Conservation (phyloP, 2,888 invertebrate species). For the Escarpia spicata region DNA sequence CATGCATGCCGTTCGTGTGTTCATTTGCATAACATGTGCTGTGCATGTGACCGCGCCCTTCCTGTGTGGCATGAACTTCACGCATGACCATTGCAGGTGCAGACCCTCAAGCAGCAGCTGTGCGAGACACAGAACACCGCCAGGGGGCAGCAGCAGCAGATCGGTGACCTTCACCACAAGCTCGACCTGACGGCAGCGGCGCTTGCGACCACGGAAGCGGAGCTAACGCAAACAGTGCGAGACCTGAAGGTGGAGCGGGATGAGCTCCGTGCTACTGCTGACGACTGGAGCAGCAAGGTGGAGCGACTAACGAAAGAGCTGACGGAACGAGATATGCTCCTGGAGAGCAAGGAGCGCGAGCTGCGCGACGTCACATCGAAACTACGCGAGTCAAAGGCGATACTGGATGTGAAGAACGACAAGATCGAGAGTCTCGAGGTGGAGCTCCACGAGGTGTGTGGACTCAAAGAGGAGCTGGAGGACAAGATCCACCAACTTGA, state of each 20-base stretch:
- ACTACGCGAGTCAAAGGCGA: neutral
- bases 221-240: neutral
- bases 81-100: neutral
- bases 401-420: neutral
- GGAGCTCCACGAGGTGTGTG: neutral
- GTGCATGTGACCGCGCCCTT: neutral
- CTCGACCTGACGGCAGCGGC: constrained; percentile 5
- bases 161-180: neutral
- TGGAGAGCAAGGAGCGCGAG: constrained; percentile 17
- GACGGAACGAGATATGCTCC: neutral
- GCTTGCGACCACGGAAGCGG: neutral
- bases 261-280: neutral
- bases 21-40: neutral
- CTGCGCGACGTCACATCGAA: neutral
- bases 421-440: constrained; percentile 22
- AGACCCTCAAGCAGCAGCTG: neutral
- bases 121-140: neutral
- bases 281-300: constrained; percentile 17
- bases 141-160: constrained; percentile 10
- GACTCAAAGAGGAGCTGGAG: constrained; percentile 37
- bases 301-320: constrained; percentile 17
- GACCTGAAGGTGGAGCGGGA: neutral
- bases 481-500: constrained; percentile 47
- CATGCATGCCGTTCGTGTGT: constrained; percentile 3
- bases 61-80: neutral